These are phyloP conservation scores for Idaea biselata DNA, from an alignment of 2,888 invertebrate genomes.

Conservation along the genomic window DNA sequence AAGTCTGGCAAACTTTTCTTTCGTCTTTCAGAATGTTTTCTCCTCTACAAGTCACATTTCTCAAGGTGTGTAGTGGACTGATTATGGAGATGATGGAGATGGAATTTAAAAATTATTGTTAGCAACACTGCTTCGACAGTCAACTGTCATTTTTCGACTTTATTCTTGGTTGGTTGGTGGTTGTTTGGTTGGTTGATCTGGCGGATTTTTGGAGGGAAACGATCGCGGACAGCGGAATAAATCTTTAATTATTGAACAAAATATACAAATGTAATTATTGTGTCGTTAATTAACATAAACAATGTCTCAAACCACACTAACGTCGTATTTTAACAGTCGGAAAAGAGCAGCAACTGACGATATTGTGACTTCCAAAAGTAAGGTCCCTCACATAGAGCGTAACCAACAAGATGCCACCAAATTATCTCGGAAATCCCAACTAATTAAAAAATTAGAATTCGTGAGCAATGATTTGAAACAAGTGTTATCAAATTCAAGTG, in stretches of 20 bases:
- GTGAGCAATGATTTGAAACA: slow-evolving; percentile 16
- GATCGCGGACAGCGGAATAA: slow-evolving; percentile 9
- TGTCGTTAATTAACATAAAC: slow-evolving; percentile 7
- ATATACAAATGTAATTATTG: neutral
- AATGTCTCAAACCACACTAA: slow-evolving; percentile 90
- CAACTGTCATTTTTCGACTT: neutral
- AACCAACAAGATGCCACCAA: slow-evolving; percentile 41
- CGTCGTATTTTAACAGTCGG: slow-evolving; percentile 87
- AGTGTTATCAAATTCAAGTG: slow-evolving; percentile 4
- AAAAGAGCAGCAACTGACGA: slow-evolving; percentile 88
- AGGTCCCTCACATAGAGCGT: slow-evolving; percentile 61
- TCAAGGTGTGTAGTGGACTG: no score
- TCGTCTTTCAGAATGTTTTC: no score
- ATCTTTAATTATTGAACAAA: neutral
- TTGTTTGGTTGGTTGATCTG: slow-evolving; percentile 5
- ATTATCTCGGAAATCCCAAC: slow-evolving; percentile 33
- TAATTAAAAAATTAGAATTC: slow-evolving; percentile 33
- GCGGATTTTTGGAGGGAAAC: slow-evolving; percentile 47
- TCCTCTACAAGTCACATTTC: no score
- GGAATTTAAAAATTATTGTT: no score
- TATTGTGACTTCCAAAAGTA: slow-evolving; percentile 74
- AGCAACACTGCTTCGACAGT: neutral
- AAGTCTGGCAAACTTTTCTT: no score
- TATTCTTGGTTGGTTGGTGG: slow-evolving; percentile 5
- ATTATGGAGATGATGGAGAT: no score